Conservation (phyloP, 2,888 invertebrate species). For the Stenurella melanura region DNA sequence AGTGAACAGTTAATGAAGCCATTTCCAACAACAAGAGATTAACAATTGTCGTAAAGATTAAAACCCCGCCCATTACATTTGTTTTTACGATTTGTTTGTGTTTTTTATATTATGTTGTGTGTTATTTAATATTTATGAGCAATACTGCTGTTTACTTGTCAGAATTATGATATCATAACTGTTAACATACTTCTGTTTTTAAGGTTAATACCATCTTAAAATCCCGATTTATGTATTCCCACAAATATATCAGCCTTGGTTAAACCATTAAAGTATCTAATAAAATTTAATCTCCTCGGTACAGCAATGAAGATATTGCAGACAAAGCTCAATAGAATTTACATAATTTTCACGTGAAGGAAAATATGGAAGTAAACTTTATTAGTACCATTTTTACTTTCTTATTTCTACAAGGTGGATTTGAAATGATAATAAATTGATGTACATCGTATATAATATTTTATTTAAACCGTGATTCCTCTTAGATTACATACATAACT, state of each 20-base stretch:
- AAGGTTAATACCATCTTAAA: conserved; percentile 29
- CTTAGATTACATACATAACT: too few relatives aligned
- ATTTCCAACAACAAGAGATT: not conserved
- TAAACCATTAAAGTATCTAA: not conserved
- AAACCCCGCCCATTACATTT: conserved; percentile 25
- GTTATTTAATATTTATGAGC: conserved; percentile 27
- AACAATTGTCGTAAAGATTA: conserved; percentile 9
- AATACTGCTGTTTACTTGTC: conserved; percentile 7
- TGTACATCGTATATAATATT: too few relatives aligned
- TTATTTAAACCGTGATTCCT: too few relatives aligned
- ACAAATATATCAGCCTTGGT: conserved; percentile 2
- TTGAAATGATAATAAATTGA: too few relatives aligned
- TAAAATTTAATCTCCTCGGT: not conserved
- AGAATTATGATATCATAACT: conserved; percentile 23
- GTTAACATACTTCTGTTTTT: conserved; percentile 24
- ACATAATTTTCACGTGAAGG: too few relatives aligned
- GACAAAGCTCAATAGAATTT: not conserved
- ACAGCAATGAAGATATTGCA: not conserved
- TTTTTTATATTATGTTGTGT: conserved; percentile 8
- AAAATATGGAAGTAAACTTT: too few relatives aligned
- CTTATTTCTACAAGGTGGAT: too few relatives aligned
- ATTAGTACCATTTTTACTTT: too few relatives aligned
- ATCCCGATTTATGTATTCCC: conserved; percentile 6
- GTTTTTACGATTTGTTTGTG: conserved; percentile 19
- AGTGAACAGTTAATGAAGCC: not conserved